These are phyloP conservation scores for Alloscopus bannaensis DNA, from an alignment of 2,888 invertebrate species.

Conservation along the genomic window DNA sequence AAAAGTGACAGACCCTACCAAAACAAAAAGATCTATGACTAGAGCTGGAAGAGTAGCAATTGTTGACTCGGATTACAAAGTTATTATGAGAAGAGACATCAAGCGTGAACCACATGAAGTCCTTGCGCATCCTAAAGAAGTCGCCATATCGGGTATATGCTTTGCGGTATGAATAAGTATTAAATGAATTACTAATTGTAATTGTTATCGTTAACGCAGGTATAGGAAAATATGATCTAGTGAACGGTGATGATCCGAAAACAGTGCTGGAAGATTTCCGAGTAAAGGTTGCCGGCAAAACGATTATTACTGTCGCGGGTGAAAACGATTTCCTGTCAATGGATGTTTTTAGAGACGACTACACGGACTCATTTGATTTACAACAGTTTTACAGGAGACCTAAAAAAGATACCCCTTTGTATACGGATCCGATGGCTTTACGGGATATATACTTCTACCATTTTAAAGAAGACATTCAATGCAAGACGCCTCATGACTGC, in stretches of 20 bases:
- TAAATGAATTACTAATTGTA: too few species aligned
- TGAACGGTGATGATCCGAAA: not conserved
- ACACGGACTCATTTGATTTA: not conserved
- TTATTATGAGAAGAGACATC: not conserved
- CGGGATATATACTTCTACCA: constrained; percentile 21
- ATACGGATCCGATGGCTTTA: not conserved
- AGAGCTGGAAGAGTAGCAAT: not conserved
- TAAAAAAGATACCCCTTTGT: not conserved
- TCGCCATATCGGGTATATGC: not conserved
- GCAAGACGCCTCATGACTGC: not conserved
- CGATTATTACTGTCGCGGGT: not conserved
- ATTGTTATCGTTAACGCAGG: too few species aligned
- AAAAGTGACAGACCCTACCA: too few species aligned
- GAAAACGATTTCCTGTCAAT: constrained; percentile 1
- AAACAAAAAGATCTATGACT: too few species aligned
- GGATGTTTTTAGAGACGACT: not conserved
- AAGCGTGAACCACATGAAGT: not conserved
- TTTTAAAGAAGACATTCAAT: constrained; percentile 8
- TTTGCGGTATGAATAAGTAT: too few species aligned
- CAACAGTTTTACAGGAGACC: constrained; percentile 1
- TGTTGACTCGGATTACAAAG: not conserved
- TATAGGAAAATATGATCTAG: not conserved
- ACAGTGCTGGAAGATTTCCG: not conserved
- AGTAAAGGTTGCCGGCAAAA: not conserved
- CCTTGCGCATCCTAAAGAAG: not conserved